These are phyloP conservation scores for Caenorhabditis virilis DNA, from an alignment of 2,888 invertebrate species.

Conservation along the genomic window DNA sequence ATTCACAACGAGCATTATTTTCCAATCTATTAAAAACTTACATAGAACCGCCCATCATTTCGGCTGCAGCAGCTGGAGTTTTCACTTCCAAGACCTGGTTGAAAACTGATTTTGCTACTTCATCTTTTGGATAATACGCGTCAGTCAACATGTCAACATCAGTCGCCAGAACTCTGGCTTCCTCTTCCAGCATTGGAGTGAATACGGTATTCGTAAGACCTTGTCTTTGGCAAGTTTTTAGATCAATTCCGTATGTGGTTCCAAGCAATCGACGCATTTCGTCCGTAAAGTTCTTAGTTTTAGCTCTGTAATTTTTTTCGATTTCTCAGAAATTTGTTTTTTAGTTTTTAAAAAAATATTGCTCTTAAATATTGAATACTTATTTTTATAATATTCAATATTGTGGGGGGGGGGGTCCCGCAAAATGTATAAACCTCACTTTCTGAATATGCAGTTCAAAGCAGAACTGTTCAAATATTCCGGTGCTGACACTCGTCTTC, in stretches of 20 bases:
- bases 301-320: conserved; percentile 7
- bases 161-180: background rate
- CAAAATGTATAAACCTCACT: conserved; percentile 12
- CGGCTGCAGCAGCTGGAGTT: background rate
- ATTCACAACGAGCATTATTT: no score
- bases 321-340: conserved; percentile 1
- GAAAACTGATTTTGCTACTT: background rate
- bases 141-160: background rate
- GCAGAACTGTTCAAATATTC: conserved; percentile 12
- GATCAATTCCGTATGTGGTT: background rate
- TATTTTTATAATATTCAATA: no score
- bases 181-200: conserved; percentile 5
- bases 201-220: background rate
- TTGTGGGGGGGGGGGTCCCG: no score
- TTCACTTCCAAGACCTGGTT: background rate
- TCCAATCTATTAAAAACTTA: no score
- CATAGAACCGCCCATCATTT: background rate
- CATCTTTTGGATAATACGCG: background rate
- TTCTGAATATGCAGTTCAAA: conserved; percentile 13
- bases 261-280: background rate
- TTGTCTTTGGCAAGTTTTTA: conserved; percentile 1
- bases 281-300: conserved; percentile 1
- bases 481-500: conserved; percentile 10
- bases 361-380: no score
- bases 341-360: background rate